Evolutionary conservation across 2,888 invertebrate genomes (phyloP).

Genomic region (Octodonta nipae): DNA sequence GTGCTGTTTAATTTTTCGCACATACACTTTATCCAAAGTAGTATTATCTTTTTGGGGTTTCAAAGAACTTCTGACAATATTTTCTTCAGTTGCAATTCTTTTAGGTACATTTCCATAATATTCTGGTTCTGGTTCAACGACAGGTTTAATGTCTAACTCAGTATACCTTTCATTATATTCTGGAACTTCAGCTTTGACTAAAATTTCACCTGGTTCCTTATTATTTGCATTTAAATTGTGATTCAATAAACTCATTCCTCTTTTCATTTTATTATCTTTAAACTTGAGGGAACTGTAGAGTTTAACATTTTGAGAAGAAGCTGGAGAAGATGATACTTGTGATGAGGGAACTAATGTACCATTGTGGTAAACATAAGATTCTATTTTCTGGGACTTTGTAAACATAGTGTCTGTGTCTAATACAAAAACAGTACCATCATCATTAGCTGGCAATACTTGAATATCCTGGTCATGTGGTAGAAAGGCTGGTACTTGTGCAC

Average conservation of each 20-base stretch:
- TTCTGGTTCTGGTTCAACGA: background rate
- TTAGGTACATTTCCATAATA: no score
- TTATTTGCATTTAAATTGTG: background rate
- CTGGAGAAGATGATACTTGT: background rate
- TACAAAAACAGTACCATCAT: slow-evolving; percentile 29
- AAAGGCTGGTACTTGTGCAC: no score
- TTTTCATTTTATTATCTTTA: background rate
- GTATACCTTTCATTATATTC: no score
- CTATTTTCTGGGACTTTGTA: slow-evolving; percentile 21
- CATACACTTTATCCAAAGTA: slow-evolving; percentile 22
- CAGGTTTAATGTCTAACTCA: background rate
- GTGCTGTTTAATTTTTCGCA: slow-evolving; percentile 27
- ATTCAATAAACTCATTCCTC: no score
- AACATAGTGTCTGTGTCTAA: slow-evolving; percentile 27
- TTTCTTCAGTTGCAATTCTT: slow-evolving; percentile 3
- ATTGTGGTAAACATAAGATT: slow-evolving; percentile 28
- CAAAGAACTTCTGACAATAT: no score
- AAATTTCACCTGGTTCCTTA: background rate
- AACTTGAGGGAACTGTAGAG: no score
- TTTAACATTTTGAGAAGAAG: background rate
- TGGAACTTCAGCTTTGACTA: slow-evolving; percentile 3
- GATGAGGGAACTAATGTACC: slow-evolving; percentile 24
- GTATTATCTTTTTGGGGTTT: no score
- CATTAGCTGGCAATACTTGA: slow-evolving; percentile 27
- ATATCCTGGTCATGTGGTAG: slow-evolving; percentile 13